phyloP scores from a whole-genome alignment of 2,888 invertebrate species.

The Calameuta idolon region DNA sequence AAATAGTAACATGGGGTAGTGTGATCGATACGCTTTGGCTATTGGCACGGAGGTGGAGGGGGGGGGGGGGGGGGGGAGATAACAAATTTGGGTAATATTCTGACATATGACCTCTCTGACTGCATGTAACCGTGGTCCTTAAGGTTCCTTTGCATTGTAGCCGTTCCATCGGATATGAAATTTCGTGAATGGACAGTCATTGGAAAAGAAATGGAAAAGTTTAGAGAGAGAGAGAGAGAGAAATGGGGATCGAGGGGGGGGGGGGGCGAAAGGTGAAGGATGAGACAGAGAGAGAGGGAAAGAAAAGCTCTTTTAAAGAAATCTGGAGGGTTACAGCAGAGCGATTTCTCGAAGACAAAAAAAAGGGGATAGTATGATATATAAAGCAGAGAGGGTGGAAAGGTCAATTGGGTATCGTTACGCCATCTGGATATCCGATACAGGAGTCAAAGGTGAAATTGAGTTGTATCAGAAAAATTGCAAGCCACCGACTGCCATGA shows the following conservation, averaged over 20 bases:
- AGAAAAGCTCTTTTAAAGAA: neutral
- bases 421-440: neutral
- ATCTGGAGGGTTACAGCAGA: neutral
- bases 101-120: too few species aligned
- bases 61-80: too few species aligned
- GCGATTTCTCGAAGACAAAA: neutral
- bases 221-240: neutral
- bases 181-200: neutral
- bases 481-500: neutral
- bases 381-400: neutral
- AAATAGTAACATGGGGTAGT: too few species aligned
- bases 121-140: too few species aligned
- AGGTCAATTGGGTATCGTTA: neutral
- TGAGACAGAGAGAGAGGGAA: neutral
- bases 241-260: neutral
- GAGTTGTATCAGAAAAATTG: neutral
- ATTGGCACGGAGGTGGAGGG: too few species aligned
- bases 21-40: too few species aligned
- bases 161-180: neutral
- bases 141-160: neutral
- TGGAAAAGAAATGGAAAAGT: neutral
- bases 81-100: too few species aligned
- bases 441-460: neutral
- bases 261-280: neutral
- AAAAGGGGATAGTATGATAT: slow-evolving; percentile 3